These are phyloP conservation scores for Phaenicophaeus curvirostris DNA, from an alignment of 2,797 vertebrate genomes.

Conservation along the genomic window DNA sequence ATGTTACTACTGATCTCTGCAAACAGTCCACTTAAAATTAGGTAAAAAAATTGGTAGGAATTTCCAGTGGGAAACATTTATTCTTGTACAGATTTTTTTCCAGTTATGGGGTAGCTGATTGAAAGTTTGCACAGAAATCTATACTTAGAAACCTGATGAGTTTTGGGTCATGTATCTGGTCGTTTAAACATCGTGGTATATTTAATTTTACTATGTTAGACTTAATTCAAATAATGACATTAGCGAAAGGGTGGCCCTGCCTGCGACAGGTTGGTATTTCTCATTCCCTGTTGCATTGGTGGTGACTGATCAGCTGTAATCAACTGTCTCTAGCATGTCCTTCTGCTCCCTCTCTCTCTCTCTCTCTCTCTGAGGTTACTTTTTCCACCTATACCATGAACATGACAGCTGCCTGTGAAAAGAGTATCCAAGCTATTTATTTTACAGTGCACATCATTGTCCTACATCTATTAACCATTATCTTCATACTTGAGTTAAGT, in stretches of 20 bases:
- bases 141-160: neutral
- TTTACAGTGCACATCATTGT: neutral
- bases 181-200: neutral
- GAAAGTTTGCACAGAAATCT: neutral
- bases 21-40: neutral
- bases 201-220: neutral
- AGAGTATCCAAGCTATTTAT: neutral
- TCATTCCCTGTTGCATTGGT: neutral
- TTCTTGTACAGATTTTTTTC: neutral
- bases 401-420: neutral
- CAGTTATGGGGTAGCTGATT: neutral
- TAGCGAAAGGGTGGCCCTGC: neutral
- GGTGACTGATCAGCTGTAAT: neutral
- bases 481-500: neutral
- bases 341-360: neutral
- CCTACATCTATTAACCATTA: neutral
- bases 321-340: neutral
- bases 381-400: neutral
- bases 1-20: neutral
- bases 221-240: neutral
- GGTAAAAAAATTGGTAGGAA: neutral
- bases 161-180: neutral
- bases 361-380: neutral
- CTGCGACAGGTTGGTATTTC: neutral
- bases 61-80: neutral